phyloP scores from a whole-genome alignment of 2,113 vertebrate genomes.

The Stomatorhinus ivindoensis region DNA sequence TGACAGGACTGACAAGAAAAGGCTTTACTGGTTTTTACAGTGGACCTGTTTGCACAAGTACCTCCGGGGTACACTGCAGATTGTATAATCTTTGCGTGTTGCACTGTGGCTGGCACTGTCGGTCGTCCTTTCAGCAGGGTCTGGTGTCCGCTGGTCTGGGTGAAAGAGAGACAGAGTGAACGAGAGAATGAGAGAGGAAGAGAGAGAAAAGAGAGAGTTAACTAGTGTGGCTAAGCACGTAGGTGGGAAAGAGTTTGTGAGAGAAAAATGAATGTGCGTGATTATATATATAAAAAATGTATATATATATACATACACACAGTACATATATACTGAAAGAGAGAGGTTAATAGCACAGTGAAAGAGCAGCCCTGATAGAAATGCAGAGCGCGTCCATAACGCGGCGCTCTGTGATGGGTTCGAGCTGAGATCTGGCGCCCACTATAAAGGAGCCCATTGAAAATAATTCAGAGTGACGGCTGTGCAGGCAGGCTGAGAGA shows the following conservation, averaged over 20 bases:
- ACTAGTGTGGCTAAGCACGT: not conserved
- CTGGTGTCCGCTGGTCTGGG: not conserved
- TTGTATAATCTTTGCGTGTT: not conserved
- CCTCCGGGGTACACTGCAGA: slow-evolving; percentile 23
- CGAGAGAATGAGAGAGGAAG: slow-evolving; percentile 20
- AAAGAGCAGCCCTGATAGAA: slow-evolving; percentile 74
- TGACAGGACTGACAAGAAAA: slow-evolving; percentile 20
- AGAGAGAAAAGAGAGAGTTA: slow-evolving; percentile 18
- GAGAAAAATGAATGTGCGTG: slow-evolving; percentile 16
- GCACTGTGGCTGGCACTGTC: not conserved
- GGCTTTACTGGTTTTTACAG: slow-evolving; percentile 29
- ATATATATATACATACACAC: not conserved
- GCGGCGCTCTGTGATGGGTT: slow-evolving; percentile 79
- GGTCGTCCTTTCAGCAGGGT: not conserved
- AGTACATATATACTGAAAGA: slow-evolving; percentile 25
- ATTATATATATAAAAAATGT: not conserved
- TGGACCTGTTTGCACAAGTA: slow-evolving; percentile 33
- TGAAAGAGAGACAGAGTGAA: slow-evolving; percentile 14
- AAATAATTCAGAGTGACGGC: slow-evolving; percentile 94
- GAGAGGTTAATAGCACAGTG: slow-evolving; percentile 76
- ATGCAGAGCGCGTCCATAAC: slow-evolving; percentile 73
- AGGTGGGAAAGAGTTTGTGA: slow-evolving; percentile 20
- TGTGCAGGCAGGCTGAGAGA: slow-evolving; percentile 60
- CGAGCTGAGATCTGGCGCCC: slow-evolving; percentile 82
- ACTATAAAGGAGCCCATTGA: slow-evolving; percentile 88